Evolutionary conservation across 2,113 vertebrate species (phyloP).

Genomic region (Centrocercus urophasianus): DNA sequence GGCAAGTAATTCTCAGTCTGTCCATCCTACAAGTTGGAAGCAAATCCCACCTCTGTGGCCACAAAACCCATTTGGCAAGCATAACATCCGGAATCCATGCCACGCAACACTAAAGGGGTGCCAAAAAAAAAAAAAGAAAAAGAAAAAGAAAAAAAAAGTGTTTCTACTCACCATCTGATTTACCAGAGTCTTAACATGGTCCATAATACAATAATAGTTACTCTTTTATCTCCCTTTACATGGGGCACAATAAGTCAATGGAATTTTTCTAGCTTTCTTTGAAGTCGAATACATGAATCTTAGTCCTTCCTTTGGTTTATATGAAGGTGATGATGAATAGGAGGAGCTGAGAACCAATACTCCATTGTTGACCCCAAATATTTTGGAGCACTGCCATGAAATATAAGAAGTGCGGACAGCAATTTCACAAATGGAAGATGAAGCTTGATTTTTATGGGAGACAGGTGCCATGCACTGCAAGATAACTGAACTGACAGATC

Average conservation of each 20-base stretch:
- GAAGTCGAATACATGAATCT: background rate
- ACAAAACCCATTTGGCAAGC: background rate
- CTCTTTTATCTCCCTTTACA: background rate
- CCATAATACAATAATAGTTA: background rate
- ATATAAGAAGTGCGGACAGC: background rate
- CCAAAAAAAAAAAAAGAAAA: background rate
- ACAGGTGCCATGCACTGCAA: background rate
- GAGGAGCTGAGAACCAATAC: background rate
- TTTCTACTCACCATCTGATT: background rate
- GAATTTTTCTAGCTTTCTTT: background rate
- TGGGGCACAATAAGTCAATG: background rate
- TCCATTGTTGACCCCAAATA: accelerated
- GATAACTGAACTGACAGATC: background rate
- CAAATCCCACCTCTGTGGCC: background rate
- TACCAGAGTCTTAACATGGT: background rate
- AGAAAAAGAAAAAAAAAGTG: background rate
- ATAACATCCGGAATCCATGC: background rate
- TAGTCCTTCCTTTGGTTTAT: background rate
- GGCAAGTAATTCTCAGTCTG: background rate
- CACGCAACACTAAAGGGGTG: background rate
- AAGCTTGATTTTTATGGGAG: background rate
- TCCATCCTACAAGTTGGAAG: background rate
- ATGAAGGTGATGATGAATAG: background rate
- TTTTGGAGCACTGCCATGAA: background rate
- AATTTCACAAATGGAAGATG: background rate